Evolutionary conservation across 2,888 invertebrate species (phyloP), one percentile per base, ranked within the genome.

Genomic region (Lumbricus terrestris): DNA sequence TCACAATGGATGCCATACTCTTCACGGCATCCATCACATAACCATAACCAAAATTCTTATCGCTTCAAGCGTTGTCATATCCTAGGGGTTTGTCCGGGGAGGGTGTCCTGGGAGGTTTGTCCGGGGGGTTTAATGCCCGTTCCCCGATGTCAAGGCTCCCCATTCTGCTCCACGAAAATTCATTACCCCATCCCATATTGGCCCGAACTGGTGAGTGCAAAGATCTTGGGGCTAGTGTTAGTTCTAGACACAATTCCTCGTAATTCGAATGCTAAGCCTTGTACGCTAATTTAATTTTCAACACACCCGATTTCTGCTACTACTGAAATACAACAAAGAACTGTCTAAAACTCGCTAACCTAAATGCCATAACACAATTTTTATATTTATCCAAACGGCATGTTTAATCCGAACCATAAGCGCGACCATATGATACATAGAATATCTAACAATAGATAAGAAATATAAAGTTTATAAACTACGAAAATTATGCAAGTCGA

Each of bases 291-390:
- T 69, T n/a, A 69, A 69, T 69, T 69, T n/a, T 69, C 69, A n/a
- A 69, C 29, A 69, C n/a, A 13, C 29, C n/a, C 29, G 69, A 69
- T 69, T 69, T 69, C 47, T 69, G n/a, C n/a, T 69, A 69, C n/a
- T 6, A 69, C 69, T n/a, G n/a, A 4, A 69, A 5, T 69, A n/a
- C 69, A n/a, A 69, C 69, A 29, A 1, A 5, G n/a, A 69, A 29
- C 11, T 29, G 69, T 69, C n/a, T 47, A n/a, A 69, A 69, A 69
- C 13, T 69, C n/a, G 29, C 69, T 69, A 69, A 69, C 69, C 69
- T 69, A 69, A 69, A 69, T 69, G 69, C 69, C 69, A 69, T 69
- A n/a, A 69, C 69, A 69, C n/a, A 69, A 69, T 69, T n/a, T 69
- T 69, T n/a, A 69, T 69, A n/a, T n/a, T 69, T 69, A 69, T 69